phyloP scores from a whole-genome alignment of 2,113 vertebrate genomes.

The Corythornis cristatus region DNA sequence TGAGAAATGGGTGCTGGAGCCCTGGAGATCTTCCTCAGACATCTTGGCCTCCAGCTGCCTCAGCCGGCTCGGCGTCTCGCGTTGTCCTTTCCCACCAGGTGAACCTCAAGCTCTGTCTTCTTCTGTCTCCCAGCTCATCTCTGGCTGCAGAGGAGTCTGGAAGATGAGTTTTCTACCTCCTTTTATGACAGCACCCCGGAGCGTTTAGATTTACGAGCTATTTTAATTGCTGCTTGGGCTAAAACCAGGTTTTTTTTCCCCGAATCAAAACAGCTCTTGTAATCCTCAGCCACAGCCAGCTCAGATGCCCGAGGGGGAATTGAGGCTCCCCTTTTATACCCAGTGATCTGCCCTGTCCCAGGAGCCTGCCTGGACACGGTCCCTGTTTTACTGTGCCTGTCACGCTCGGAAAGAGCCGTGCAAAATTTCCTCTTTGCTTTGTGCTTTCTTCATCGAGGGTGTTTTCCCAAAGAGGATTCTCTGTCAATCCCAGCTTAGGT shows the following conservation, averaged over 20 bases:
- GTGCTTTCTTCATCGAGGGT: not conserved
- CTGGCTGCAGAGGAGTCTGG: not conserved
- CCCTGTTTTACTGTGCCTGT: rapidly evolving
- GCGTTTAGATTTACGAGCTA: not conserved
- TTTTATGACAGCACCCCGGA: not conserved
- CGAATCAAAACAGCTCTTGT: constrained; percentile 6
- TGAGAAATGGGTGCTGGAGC: constrained; percentile 36
- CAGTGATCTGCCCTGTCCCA: not conserved
- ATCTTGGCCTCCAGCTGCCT: not conserved
- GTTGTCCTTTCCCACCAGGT: not conserved
- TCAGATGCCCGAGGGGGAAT: not conserved
- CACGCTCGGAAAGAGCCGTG: not conserved
- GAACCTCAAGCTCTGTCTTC: not conserved
- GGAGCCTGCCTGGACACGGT: not conserved
- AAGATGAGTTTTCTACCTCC: constrained; percentile 7
- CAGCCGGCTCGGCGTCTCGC: rapidly evolving
- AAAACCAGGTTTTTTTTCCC: not conserved
- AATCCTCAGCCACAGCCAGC: not conserved
- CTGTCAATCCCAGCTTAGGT: constrained; percentile 52
- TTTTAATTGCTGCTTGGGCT: constrained; percentile 49
- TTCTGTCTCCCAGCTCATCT: not conserved
- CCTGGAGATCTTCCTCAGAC: not conserved
- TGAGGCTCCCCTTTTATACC: not conserved
- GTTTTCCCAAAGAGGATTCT: constrained; percentile 63
- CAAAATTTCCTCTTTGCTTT: not conserved